Evolutionary conservation across 2,888 invertebrate species (phyloP), one percentile per base, ranked within the genome.

Genomic region (Onthophagus sagittarius): DNA sequence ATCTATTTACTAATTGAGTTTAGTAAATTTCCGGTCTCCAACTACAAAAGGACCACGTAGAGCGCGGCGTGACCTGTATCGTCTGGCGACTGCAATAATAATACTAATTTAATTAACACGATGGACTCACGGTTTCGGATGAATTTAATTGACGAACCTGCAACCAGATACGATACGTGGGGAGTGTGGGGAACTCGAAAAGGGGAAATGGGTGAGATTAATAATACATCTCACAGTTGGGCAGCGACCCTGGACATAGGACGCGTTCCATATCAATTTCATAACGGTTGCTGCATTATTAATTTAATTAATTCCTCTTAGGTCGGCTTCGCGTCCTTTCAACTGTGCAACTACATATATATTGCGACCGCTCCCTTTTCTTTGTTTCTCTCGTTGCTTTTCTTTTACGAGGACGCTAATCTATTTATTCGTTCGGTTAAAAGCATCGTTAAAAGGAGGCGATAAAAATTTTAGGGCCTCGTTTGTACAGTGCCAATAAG

Each of bases 241-340:
- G 63, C 39, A 5, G 1, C 13, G 62, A 4, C 13, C 15, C 15
- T 7, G 15, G 14, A 15, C 63, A 63, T 15, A 13, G 63, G 15
- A 63, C 63, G 63, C 63, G 14, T 63, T 63, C 15, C 15, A 13
- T 14, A 14, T 63, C 63, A 15, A 63, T 63, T 63, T 63, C 63
- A 63, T 63, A 63, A 63, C 14, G 63, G 15, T 63, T 13, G 7
- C 63, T 15, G 15, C 63, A 63, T 63, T 63, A 63, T 63, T 63
- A 63, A 63, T 63, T 63, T 63, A 63, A 63, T 63, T 63, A 63
- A 63, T 63, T 63, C 63, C 63, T 63, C 63, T 15, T 53, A 53
- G 14, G 63, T 11, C 63, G 63, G 5, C 7, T 13, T 14, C 7
- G 63, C 5, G 15, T 63, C 13, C 14, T 7, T 53, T 53, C 39